Percentiles rank a stretch among this genome's conserved stretches.
Conservation (phyloP, 2,888 invertebrate genomes). For the Sialis fuliginosa region DNA sequence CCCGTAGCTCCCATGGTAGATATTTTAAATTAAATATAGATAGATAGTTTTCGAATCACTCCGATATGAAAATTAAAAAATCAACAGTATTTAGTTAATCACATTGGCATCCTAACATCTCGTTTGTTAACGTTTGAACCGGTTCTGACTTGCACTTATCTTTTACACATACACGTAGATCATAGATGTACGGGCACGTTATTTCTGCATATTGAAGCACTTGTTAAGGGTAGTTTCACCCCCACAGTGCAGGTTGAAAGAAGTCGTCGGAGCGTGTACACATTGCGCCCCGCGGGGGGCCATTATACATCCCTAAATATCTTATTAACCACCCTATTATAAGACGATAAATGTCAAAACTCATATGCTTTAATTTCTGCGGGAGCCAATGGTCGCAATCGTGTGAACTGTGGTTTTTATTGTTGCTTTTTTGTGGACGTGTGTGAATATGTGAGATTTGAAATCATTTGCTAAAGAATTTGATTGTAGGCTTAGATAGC, state of each 20-base stretch:
- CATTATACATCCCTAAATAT: slow-evolving; percentile 2
- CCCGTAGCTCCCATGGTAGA: no score
- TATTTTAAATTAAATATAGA: no score
- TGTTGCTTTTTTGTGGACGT: no score
- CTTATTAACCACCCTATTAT: slow-evolving; percentile 2
- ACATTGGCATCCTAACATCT: no score
- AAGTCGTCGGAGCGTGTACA: slow-evolving; percentile 18
- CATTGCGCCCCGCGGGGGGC: slow-evolving; percentile 18
- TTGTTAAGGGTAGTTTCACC: background rate
- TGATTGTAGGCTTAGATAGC: no score
- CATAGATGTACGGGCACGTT: background rate
- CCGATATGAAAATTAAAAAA: no score
- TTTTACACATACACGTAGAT: background rate
- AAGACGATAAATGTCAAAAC: background rate
- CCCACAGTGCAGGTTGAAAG: slow-evolving; percentile 16
- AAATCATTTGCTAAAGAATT: no score
- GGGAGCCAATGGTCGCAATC: background rate
- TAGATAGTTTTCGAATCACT: no score
- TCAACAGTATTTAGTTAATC: no score
- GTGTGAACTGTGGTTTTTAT: no score
- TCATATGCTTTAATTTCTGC: background rate
- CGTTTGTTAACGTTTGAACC: no score
- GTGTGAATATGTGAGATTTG: no score
- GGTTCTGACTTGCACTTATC: background rate
- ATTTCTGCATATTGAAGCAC: background rate